Evolutionary conservation across 1,140 invertebrate genomes (phyloP).

Genomic region (Ridgeia piscesae): DNA sequence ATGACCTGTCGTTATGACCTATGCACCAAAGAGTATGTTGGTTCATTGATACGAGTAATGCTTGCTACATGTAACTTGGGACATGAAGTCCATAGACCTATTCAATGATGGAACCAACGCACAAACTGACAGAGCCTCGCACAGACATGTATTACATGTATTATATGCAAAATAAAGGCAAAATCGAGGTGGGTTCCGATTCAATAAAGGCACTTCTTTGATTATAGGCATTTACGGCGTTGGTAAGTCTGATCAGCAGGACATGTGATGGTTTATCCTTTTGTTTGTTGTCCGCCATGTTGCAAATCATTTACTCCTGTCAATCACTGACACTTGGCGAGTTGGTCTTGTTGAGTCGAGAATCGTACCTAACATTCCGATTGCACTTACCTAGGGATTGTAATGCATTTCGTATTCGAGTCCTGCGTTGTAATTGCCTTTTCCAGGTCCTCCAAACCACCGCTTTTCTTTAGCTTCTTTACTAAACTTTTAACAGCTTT

Average conservation of each 20-base stretch:
- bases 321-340: background rate
- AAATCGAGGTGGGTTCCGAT: too few relatives aligned
- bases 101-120: too few relatives aligned
- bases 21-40: too few relatives aligned
- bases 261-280: too few relatives aligned
- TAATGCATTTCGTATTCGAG: constrained; percentile 93
- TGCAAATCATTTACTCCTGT: background rate
- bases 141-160: too few relatives aligned
- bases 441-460: constrained; percentile 92
- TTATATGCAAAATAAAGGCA: too few relatives aligned
- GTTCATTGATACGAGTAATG: too few relatives aligned
- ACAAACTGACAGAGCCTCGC: too few relatives aligned
- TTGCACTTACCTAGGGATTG: constrained; percentile 72
- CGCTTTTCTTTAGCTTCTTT: constrained; percentile 95
- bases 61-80: too few relatives aligned
- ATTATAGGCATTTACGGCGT: background rate
- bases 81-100: too few relatives aligned
- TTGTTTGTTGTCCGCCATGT: background rate
- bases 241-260: background rate
- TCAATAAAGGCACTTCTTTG: background rate
- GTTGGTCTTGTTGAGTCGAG: too few relatives aligned
- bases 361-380: background rate
- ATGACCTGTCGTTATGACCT: too few relatives aligned
- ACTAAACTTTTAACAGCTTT: constrained; percentile 97
- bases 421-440: constrained; percentile 90